phyloP scores from a whole-genome alignment of 2,888 invertebrate genomes.

The Pachymerium ferrugineum region DNA sequence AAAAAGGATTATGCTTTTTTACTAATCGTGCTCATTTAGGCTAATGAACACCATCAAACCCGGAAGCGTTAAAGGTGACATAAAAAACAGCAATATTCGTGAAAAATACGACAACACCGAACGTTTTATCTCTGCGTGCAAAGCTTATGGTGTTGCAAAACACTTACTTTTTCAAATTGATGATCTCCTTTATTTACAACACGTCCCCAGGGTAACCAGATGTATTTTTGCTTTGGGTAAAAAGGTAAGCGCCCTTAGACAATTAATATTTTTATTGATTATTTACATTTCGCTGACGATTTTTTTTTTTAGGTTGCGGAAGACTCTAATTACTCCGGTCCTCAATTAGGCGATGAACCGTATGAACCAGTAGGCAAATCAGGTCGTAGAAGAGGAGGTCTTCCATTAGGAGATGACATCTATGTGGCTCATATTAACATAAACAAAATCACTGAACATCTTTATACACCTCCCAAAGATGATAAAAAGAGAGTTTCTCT shows the following conservation, averaged over 20 bases:
- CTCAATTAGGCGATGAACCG: constrained; percentile 40
- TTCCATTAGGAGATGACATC: constrained; percentile 41
- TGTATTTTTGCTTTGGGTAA: constrained; percentile 41
- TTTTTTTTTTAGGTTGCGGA: constrained; percentile 37
- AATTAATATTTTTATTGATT: background rate
- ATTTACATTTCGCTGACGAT: background rate
- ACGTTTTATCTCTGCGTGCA: constrained; percentile 34
- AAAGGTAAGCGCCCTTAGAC: constrained; percentile 36
- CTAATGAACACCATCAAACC: constrained; percentile 40
- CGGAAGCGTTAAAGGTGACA: constrained; percentile 38
- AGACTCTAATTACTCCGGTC: constrained; percentile 39
- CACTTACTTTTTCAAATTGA: constrained; percentile 40
- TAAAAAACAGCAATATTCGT: constrained; percentile 38
- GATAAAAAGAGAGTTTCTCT: constrained; percentile 34
- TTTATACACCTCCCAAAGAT: constrained; percentile 35
- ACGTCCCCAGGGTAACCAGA: constrained; percentile 40
- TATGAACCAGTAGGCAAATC: constrained; percentile 40
- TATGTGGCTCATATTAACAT: constrained; percentile 41
- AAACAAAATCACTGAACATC: constrained; percentile 38
- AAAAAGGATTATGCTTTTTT: too few relatives aligned
- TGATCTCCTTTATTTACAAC: constrained; percentile 39
- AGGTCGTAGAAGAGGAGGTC: constrained; percentile 39
- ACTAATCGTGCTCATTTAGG: constrained; percentile 34
- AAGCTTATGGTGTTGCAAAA: constrained; percentile 39
- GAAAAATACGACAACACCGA: constrained; percentile 37